Conservation (phyloP, 1,140 invertebrate genomes). For the Drosophila nikananu region DNA sequence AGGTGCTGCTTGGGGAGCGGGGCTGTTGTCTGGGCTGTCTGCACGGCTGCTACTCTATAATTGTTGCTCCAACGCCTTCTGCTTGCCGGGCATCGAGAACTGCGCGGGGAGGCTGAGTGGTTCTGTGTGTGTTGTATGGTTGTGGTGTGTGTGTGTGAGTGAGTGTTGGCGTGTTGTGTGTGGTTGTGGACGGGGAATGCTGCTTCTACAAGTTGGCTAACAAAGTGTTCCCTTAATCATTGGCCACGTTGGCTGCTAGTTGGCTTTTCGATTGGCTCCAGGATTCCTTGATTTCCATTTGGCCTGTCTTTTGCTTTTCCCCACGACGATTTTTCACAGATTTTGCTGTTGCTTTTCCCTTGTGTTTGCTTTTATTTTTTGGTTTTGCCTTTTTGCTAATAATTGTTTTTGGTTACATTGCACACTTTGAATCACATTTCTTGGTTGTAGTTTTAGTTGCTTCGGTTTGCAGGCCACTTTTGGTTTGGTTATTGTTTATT, state of each 20-base stretch:
- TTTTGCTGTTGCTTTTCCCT: constrained; percentile 5
- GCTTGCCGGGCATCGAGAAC: constrained; percentile 49
- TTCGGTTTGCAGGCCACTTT: constrained; percentile 78
- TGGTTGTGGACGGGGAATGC: constrained; percentile 37
- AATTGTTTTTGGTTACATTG: constrained; percentile 67
- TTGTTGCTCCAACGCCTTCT: constrained; percentile 57
- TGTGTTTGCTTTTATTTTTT: constrained; percentile 25
- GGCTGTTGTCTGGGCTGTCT: constrained; percentile 42
- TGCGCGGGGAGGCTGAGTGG: constrained; percentile 15
- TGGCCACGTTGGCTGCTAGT: constrained; percentile 68
- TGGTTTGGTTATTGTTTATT: constrained; percentile 49
- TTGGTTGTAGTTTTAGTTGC: constrained; percentile 50
- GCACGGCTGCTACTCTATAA: constrained; percentile 55
- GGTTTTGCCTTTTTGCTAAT: constrained; percentile 20
- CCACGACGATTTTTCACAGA: constrained; percentile 18
- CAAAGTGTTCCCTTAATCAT: constrained; percentile 68
- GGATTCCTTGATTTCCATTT: constrained; percentile 71
- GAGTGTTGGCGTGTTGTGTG: constrained; percentile 12
- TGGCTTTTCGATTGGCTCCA: constrained; percentile 63
- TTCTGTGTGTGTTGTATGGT: constrained; percentile 10
- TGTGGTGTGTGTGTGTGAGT: constrained; percentile 11
- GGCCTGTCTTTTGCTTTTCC: constrained; percentile 35
- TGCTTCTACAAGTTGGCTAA: constrained; percentile 67
- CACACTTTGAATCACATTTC: constrained; percentile 80
- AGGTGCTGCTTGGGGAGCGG: constrained; percentile 18